These are phyloP conservation scores for Hemithea aestivaria DNA, from an alignment of 2,888 invertebrate genomes.

Conservation along the genomic window DNA sequence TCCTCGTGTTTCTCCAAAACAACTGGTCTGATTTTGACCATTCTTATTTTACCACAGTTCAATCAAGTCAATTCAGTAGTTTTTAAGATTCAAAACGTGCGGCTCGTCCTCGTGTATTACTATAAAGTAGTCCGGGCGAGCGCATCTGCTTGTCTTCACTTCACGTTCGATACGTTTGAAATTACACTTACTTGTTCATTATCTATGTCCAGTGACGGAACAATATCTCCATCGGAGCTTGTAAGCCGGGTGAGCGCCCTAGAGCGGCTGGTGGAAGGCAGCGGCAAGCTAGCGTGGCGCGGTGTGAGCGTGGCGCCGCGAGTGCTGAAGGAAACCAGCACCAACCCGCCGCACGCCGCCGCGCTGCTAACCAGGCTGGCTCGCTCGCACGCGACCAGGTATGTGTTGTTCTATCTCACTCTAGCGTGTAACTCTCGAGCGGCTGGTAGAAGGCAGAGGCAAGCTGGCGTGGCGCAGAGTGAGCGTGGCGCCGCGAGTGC, in stretches of 20 bases:
- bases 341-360: conserved; percentile 23
- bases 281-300: conserved; percentile 66
- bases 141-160: too few species aligned
- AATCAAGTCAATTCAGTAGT: too few species aligned
- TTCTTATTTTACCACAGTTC: too few species aligned
- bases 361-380: conserved; percentile 60
- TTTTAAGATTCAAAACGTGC: too few species aligned
- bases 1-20: too few species aligned
- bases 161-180: too few species aligned
- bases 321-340: conserved; percentile 40
- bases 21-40: too few species aligned
- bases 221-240: conserved; percentile 52
- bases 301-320: conserved; percentile 65
- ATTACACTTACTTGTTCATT: too few species aligned
- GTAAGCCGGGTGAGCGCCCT: conserved; percentile 70
- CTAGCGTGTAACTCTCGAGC: too few species aligned
- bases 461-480: conserved; percentile 69
- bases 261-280: conserved; percentile 72
- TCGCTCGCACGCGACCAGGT: conserved; percentile 33
- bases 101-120: too few species aligned
- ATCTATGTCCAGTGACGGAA: conserved; percentile 64
- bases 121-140: too few species aligned
- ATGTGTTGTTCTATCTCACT: conserved; percentile 4
- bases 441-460: conserved; percentile 70
- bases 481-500: conserved; percentile 57